Percentiles rank a stretch among this genome's conserved stretches.
These are phyloP conservation scores for Helobdella robusta DNA, from an alignment of 2,888 invertebrate species.

Conservation along the genomic window DNA sequence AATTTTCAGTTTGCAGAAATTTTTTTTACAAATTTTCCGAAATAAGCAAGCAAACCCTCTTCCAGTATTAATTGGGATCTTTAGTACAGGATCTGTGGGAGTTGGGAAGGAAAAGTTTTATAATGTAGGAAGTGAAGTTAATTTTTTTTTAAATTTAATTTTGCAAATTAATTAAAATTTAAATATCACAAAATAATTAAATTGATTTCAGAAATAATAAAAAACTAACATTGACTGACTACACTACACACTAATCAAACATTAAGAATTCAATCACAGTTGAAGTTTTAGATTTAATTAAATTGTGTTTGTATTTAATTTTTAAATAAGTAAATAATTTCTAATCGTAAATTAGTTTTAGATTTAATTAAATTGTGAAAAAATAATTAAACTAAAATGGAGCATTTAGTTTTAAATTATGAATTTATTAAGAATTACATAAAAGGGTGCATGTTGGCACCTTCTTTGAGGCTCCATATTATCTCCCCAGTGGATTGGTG, in stretches of 20 bases:
- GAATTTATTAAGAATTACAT: neutral
- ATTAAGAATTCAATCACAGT: too few relatives aligned
- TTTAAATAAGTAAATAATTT: too few relatives aligned
- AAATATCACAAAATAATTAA: neutral
- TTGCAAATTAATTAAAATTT: too few relatives aligned
- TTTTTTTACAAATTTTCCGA: too few relatives aligned
- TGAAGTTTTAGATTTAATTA: too few relatives aligned
- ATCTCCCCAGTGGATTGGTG: slow-evolving; percentile 73
- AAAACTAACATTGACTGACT: neutral
- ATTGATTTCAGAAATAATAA: neutral
- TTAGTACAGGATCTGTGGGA: slow-evolving; percentile 71
- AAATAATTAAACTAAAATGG: neutral
- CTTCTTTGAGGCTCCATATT: slow-evolving; percentile 83
- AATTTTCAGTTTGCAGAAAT: too few relatives aligned
- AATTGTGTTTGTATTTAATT: too few relatives aligned
- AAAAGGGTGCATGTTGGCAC: slow-evolving; percentile 38
- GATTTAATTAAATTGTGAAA: neutral
- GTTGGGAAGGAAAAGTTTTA: neutral
- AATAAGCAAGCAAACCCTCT: slow-evolving; percentile 55
- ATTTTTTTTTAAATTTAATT: neutral
- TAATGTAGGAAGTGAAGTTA: neutral
- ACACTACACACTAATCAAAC: too few relatives aligned
- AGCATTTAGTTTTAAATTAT: neutral
- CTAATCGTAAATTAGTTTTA: neutral
- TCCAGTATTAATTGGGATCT: slow-evolving; percentile 62